Base-by-base conservation (phyloP, 2,888 invertebrate genomes). In the Eumacrocentrus americanus region DNA sequence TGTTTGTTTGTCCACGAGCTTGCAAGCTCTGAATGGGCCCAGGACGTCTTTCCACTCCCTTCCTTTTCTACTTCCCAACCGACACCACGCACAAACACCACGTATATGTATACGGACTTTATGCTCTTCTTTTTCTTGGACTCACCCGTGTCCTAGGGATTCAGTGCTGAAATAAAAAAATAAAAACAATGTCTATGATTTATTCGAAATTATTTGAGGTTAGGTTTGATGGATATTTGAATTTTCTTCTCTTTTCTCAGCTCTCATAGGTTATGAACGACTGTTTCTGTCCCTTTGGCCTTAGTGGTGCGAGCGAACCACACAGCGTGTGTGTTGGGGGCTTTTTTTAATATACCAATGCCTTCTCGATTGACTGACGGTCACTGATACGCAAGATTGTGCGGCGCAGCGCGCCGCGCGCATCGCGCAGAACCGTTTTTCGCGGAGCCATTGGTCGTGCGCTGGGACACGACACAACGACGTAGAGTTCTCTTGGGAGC, bases 321-420 rank as follows among this genome's bases (percentile, higher is more conserved):
- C 29, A 54, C 34, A 54, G 7, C 18, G 34, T 12, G 53, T 38
- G 44, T 46, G 46, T 12, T 11, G 20, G 35, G 12, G 38, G 42
- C 29, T 22, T 44, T 42, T 54, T 54, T 54, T 18, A 44, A 54
- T 35, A 60, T 44, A 56, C 66, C 64, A 68, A 69, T 70, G 69
- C 69, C 74, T 73, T 70, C 71, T 69, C 69, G 72, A 73, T 75
- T 66, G 70, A 72, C 72, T 71, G 72, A 65, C 72, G 71, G 72
- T 72, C 70, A 73, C 76, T 74, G 75, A 73, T 75, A 74, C 71
- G 73, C 71, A 73, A 72, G 74, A 75, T 78, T 77, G 77, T 72
- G 69, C 72, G 75, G 74, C 76, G 76, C 76, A 77, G 72, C 75
- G 75, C 75, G 76, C 73, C 76, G 73, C 72, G 76, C 78, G 77